These are phyloP conservation scores for Epinephelus coioides DNA, from an alignment of 2,797 vertebrate genomes.

Conservation along the genomic window DNA sequence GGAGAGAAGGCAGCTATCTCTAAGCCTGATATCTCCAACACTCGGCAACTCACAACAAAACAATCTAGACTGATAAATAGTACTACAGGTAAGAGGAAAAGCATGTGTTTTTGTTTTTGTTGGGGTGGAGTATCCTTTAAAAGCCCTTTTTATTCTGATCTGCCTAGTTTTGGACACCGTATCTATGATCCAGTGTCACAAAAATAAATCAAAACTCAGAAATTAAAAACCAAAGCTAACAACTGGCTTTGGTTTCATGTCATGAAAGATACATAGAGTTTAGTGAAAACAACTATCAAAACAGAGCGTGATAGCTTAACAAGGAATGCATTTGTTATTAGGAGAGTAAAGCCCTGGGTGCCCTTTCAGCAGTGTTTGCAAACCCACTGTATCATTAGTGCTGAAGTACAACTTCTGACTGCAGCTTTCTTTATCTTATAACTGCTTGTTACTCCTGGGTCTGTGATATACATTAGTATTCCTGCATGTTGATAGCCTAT, in stretches of 20 bases:
- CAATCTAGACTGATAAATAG: too few relatives aligned
- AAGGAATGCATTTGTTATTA: background rate
- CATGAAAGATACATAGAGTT: background rate
- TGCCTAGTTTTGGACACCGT: background rate
- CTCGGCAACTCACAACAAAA: too few relatives aligned
- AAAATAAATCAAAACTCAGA: slow-evolving; percentile 11
- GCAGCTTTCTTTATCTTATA: slow-evolving; percentile 23
- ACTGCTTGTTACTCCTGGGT: slow-evolving; percentile 33
- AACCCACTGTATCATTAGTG: slow-evolving; percentile 20
- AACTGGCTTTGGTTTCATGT: background rate
- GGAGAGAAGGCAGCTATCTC: too few relatives aligned
- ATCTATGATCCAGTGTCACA: slow-evolving; percentile 1
- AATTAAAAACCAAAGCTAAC: background rate
- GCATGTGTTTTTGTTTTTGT: too few relatives aligned
- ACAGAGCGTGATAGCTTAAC: background rate
- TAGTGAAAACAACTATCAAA: slow-evolving; percentile 12
- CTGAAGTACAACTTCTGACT: slow-evolving; percentile 30
- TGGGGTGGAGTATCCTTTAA: background rate
- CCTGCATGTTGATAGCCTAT: slow-evolving; percentile 64
- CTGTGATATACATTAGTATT: slow-evolving; percentile 71
- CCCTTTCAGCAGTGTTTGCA: slow-evolving; percentile 10
- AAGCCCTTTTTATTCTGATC: slow-evolving; percentile 9
- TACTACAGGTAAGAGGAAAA: too few relatives aligned
- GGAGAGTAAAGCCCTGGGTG: background rate
- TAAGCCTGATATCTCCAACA: too few relatives aligned